Base-by-base conservation (phyloP, 2,113 vertebrate genomes). In the Rynchops niger region DNA sequence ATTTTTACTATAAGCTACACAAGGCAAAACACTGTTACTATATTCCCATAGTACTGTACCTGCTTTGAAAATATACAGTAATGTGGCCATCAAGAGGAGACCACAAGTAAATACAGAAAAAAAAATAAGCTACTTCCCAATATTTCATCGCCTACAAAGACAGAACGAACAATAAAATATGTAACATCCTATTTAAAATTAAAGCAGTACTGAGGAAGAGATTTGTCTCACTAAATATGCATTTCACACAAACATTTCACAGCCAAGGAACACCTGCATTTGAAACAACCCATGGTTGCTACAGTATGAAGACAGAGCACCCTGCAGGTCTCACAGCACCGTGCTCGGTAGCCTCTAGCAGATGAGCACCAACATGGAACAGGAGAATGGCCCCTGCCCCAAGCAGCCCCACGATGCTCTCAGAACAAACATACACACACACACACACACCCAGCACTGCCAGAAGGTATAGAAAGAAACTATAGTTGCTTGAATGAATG, bases 31-130 rank as follows among this genome's bases (percentile, higher is more conserved):
- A 65, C 55, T 81, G 59, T 91, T 95, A 78, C 32, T 34, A 8
- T 56, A 93, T 90, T 97, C 82, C 67, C 73, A 42, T 72, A 83
- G 25, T 53, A 87, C 53, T 49, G 32, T 36, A 96, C 50, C 56
- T 81, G 66, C 77, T 78, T 90, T 40, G 40, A 79, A 92, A 93
- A 93, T n/a, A 52, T 52, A 94, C 67, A 80, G 67, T 89, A 93
- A 97, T 45, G 53, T 91, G 93, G 96, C 95, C 95, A 97, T 70
- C 91, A 95, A 94, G 93, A 97, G 91, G 94, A 92, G 18, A 95
- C 6, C 43, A 56, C 49, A 74, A 90, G 97, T 58, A 97, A 96
- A 94, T 96, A 93, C 91, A 91, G 66, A 85, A 88, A 63, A 85
- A 87, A 63, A 84, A 86, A 73, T 38, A 49, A 49, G 27, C 49